phyloP scores from a whole-genome alignment of 2,888 invertebrate genomes.

The Hoplodrina ambigua region DNA sequence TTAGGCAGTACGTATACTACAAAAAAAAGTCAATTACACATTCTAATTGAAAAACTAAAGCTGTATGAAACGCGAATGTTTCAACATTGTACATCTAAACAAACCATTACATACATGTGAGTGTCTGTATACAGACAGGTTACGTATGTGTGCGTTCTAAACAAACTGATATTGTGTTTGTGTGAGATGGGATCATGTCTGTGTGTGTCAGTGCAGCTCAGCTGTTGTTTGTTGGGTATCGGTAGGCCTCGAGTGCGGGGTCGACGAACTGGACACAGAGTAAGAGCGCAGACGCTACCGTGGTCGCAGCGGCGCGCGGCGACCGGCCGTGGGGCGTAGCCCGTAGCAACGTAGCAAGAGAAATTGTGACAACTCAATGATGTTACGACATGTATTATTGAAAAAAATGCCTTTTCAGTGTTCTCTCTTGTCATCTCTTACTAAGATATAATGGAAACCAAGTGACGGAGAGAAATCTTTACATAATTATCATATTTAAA shows the following conservation, averaged over 20 bases:
- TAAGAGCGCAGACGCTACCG: conserved; percentile 57
- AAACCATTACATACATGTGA: conserved; percentile 22
- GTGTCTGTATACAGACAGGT: conserved; percentile 10
- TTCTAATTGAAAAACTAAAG: conserved; percentile 61
- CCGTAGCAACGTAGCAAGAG: neutral
- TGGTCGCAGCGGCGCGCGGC: neutral
- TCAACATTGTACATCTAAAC: conserved; percentile 55
- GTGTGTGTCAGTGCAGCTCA: conserved; percentile 76
- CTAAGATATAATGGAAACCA: no score
- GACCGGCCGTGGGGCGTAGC: conserved; percentile 1
- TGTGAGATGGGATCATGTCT: conserved; percentile 38
- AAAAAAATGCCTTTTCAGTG: no score
- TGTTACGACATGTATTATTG: no score
- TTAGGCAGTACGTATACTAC: conserved; percentile 1
- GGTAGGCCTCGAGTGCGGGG: conserved; percentile 80
- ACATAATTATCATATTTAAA: neutral
- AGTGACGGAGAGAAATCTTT: neutral
- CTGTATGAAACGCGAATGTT: conserved; percentile 47
- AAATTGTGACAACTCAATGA: neutral
- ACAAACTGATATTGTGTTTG: conserved; percentile 45
- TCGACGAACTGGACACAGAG: conserved; percentile 81
- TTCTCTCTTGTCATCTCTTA: neutral
- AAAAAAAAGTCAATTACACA: conserved; percentile 49
- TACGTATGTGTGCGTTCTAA: conserved; percentile 47
- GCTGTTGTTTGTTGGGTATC: conserved; percentile 82